Base-by-base conservation (phyloP, 2,113 vertebrate species). In the Macrotus californicus region DNA sequence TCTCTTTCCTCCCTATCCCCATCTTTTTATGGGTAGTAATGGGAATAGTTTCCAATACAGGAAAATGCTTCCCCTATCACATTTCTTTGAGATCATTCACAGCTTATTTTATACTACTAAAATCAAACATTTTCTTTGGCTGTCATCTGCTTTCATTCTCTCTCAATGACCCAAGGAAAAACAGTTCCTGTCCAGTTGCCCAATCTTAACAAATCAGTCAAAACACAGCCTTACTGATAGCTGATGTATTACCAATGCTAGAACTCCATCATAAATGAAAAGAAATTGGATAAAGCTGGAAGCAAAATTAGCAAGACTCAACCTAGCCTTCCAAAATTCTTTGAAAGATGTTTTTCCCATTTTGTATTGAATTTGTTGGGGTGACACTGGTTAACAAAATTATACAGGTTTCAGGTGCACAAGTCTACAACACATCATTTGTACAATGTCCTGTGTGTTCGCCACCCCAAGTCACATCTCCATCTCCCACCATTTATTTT, bases 231-330 rank as follows among this genome's bases (percentile, higher is more conserved):
- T 10, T 41, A 36, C 13, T 31, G 19, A 61, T 34, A 82, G 31
- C 5, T 83, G n/a, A 86, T 26, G 2, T 56, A 52, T 18, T 41
- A 93, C 66, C 3, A 93, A 11, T 11, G 29, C 24, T 36, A 76
- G 18, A 72, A 66, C 46, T 90, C 18, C 29, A 15, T 48, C 69
- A 50, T 50, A 93, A 76, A 81, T 31, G 11, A 36, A 64, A 93
- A 92, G 59, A 69, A 91, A 72, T 59, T 21, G 52, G 18, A 75
- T 52, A 87, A 56, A 81, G 7, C 21, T 72, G 21, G 5, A 79
- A 94, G 54, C 39, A 89, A 89, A 92, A 85, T 69, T 72, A 72
- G 69, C 36, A 92, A 86, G 91, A 94, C 83, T 94, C 16, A 81
- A 80, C 19, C 15, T 22, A 83, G 56, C 22, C 43, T 94, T 82